Percentiles rank a stretch among this genome's conserved stretches.
phyloP scores from a whole-genome alignment of 2,797 vertebrate genomes.

The Bovichtus variegatus region DNA sequence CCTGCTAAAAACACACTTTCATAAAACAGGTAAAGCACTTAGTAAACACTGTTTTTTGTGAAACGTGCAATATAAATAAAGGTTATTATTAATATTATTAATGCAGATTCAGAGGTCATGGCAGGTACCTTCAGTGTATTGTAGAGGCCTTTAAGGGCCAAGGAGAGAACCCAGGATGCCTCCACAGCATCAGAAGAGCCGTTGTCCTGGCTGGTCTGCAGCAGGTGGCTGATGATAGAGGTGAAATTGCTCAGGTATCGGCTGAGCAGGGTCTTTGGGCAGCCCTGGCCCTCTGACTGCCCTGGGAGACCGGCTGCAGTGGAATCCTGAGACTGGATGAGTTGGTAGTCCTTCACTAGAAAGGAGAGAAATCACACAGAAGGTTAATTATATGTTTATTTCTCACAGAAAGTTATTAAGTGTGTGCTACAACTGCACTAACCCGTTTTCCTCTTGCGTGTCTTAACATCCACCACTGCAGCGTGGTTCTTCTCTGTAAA shows the following conservation, averaged over 20 bases:
- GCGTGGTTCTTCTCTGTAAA: constrained; percentile 98
- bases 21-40: too few species aligned
- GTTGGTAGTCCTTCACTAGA: constrained; percentile 96
- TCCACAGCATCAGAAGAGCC: constrained; percentile 92
- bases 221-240: constrained; percentile 91
- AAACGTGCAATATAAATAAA: too few species aligned
- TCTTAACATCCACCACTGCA: constrained; percentile 95
- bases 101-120: background rate
- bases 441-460: constrained; percentile 97
- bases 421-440: background rate
- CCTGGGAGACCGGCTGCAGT: constrained; percentile 57
- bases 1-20: too few species aligned
- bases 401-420: background rate
- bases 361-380: background rate
- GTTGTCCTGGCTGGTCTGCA: constrained; percentile 90
- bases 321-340: constrained; percentile 89
- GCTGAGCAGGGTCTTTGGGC: constrained; percentile 83
- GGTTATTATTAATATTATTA: too few species aligned
- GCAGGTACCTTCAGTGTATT: constrained; percentile 91
- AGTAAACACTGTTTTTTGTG: too few species aligned
- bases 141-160: constrained; percentile 96
- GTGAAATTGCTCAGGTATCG: constrained; percentile 93
- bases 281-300: constrained; percentile 53
- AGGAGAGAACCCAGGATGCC: constrained; percentile 95
- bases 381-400: background rate